These are phyloP conservation scores for Neocrepidodera transversa DNA, from an alignment of 2,888 invertebrate genomes.

Conservation along the genomic window DNA sequence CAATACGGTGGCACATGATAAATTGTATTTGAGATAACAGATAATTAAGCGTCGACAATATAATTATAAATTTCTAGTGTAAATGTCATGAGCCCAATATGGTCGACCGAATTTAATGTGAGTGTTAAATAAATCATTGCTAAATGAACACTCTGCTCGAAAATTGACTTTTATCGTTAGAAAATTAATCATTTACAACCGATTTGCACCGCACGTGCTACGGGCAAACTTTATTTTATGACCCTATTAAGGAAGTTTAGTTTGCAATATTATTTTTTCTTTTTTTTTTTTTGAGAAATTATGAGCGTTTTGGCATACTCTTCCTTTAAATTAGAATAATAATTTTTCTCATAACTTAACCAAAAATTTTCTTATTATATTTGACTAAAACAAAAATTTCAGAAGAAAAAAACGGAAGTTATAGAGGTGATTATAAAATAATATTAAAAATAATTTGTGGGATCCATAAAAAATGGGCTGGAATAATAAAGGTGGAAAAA, in stretches of 20 bases:
- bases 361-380: too few species aligned
- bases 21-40: neutral
- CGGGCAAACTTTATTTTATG: slow-evolving; percentile 4
- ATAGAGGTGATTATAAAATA: too few species aligned
- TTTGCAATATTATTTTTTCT: neutral
- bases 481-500: too few species aligned
- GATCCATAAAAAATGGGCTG: too few species aligned
- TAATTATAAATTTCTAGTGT: neutral
- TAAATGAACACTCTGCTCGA: slow-evolving; percentile 21
- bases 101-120: neutral
- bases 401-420: too few species aligned
- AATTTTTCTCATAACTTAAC: too few species aligned
- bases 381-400: too few species aligned
- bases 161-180: slow-evolving; percentile 21
- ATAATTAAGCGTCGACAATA: neutral
- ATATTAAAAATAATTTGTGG: too few species aligned
- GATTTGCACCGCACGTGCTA: slow-evolving; percentile 7
- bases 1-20: too few species aligned
- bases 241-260: neutral
- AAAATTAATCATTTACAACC: slow-evolving; percentile 19
- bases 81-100: neutral
- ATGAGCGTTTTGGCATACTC: too few species aligned
- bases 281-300: too few species aligned
- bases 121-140: slow-evolving; percentile 16
- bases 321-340: too few species aligned